Percentiles rank a stretch among this genome's conserved stretches.
These are phyloP conservation scores for Ephialtes manifestator DNA, from an alignment of 2,888 invertebrate genomes.

Conservation along the genomic window DNA sequence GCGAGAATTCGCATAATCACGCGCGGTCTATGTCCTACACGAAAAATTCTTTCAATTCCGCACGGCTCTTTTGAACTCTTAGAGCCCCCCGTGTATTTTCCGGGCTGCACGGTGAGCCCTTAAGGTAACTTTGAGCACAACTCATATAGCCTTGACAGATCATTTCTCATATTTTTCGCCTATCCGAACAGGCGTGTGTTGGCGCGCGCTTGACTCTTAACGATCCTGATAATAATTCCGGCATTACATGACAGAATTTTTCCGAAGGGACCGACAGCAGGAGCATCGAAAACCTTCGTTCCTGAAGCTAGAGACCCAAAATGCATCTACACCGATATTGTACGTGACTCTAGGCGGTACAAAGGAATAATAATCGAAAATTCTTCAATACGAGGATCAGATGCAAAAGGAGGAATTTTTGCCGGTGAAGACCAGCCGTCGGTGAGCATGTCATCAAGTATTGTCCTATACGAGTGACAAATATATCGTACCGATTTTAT, in stretches of 20 bases:
- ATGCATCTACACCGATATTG: conserved; percentile 42
- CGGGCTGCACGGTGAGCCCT: conserved; percentile 46
- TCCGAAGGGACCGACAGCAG: conserved; percentile 31
- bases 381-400: conserved; percentile 45
- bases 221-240: conserved; percentile 78
- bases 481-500: conserved; percentile 60
- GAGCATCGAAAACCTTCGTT: conserved; percentile 48
- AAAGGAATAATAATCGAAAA: conserved; percentile 54
- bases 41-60: conserved; percentile 73
- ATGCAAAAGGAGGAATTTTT: conserved; percentile 25
- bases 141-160: conserved; percentile 80
- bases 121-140: conserved; percentile 55
- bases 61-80: conserved; percentile 77
- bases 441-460: conserved; percentile 58
- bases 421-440: conserved; percentile 45
- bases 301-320: conserved; percentile 18
- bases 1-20: conserved; percentile 72
- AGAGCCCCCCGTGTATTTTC: conserved; percentile 54
- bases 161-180: conserved; percentile 87
- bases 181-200: conserved; percentile 57
- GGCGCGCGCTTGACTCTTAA: conserved; percentile 71
- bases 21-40: conserved; percentile 48
- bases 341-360: conserved; percentile 52
- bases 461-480: conserved; percentile 67
- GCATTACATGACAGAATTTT: conserved; percentile 83